A percentile compares a stretch with the other conserved stretches of the same genome.
Evolutionary conservation across 2,113 vertebrate species (phyloP).

Genomic region (Lycaon pictus): DNA sequence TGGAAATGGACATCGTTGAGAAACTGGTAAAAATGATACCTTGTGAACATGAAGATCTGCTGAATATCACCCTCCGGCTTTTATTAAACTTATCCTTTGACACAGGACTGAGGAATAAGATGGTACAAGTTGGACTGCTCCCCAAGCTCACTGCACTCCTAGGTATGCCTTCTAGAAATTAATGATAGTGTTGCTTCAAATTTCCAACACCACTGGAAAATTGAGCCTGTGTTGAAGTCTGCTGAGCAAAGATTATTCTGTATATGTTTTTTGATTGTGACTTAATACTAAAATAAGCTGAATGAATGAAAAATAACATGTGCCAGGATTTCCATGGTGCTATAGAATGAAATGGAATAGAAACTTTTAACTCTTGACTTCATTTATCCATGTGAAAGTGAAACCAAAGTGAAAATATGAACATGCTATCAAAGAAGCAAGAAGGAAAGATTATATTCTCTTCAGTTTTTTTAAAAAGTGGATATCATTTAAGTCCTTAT

Average conservation of each 20-base stretch:
- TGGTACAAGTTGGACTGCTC: constrained; percentile 95
- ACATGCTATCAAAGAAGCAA: background rate
- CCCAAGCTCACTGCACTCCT: constrained; percentile 93
- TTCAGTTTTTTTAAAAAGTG: constrained; percentile 8
- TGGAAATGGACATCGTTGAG: constrained; percentile 93
- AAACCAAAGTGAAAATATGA: background rate
- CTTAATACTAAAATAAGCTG: constrained; percentile 19
- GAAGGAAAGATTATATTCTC: background rate
- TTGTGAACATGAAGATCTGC: constrained; percentile 93
- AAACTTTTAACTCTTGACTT: background rate
- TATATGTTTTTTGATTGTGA: background rate
- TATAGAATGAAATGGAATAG: background rate
- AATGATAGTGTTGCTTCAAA: background rate
- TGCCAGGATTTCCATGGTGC: constrained; percentile 8
- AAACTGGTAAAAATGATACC: constrained; percentile 94
- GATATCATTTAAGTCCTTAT: background rate
- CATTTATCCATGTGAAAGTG: background rate
- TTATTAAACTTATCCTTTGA: constrained; percentile 96
- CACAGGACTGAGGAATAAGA: constrained; percentile 93
- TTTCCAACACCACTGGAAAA: background rate
- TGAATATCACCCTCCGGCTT: constrained; percentile 92
- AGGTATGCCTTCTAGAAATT: constrained; percentile 86
- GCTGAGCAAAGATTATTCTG: background rate
- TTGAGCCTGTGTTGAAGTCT: constrained; percentile 22
- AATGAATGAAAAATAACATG: constrained; percentile 28